These are phyloP conservation scores for Poliocrania exsul DNA, from an alignment of 2,797 vertebrate species.

Conservation along the genomic window DNA sequence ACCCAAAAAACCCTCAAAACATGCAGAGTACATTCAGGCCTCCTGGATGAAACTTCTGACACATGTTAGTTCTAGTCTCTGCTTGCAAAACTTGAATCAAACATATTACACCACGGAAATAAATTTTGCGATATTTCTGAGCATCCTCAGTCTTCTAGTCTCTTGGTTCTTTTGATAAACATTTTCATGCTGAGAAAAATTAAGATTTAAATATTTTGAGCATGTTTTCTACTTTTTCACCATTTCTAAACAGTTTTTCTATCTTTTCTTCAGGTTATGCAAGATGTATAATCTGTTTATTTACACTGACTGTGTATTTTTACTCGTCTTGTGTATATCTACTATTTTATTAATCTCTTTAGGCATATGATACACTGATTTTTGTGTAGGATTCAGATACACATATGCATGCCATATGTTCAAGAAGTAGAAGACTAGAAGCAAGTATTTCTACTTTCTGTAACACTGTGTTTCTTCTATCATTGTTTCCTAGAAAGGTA, in stretches of 20 bases:
- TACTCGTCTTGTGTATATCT: neutral
- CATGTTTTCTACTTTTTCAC: neutral
- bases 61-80: neutral
- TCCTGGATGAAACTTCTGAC: neutral
- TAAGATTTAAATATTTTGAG: neutral
- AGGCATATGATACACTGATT: neutral
- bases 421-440: neutral
- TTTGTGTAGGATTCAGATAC: neutral
- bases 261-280: neutral
- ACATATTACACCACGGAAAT: neutral
- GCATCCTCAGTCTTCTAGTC: neutral
- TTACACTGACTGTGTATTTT: neutral
- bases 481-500: slow-evolving; percentile 78
- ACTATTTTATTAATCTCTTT: neutral
- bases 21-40: neutral
- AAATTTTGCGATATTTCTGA: neutral
- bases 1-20: neutral
- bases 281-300: neutral
- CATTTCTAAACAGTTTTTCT: neutral
- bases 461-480: neutral
- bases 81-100: neutral
- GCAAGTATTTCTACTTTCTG: neutral
- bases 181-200: neutral
- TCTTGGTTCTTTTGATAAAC: neutral
- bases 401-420: neutral